Percentiles rank a stretch among this genome's conserved stretches.
Evolutionary conservation across 2,113 vertebrate species (phyloP).

Genomic region (Tragelaphus buxtoni): DNA sequence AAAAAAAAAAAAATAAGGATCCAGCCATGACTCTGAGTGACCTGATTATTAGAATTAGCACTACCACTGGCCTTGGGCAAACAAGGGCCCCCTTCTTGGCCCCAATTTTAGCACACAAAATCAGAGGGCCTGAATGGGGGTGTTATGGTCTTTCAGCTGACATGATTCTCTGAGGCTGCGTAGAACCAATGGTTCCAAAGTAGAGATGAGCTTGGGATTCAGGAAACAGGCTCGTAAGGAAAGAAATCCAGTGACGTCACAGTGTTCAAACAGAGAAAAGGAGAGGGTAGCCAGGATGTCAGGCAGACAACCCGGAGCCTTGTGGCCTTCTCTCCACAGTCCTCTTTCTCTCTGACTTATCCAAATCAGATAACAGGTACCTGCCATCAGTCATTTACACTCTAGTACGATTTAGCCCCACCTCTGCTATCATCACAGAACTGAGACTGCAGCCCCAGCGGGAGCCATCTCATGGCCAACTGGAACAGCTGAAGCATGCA

Average conservation of each 20-base stretch:
- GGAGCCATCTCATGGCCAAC: background rate
- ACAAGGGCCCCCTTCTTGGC: background rate
- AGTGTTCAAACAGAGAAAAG: background rate
- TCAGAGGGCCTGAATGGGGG: background rate
- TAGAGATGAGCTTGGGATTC: background rate
- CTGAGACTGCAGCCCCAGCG: fast-evolving
- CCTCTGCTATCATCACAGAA: background rate
- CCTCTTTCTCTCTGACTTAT: background rate
- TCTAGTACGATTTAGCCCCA: background rate
- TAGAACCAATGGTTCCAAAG: background rate
- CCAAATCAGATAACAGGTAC: background rate
- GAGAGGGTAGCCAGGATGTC: background rate
- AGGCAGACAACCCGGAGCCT: background rate
- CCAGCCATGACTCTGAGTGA: fast-evolving
- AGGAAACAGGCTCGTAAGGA: background rate
- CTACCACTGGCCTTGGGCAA: background rate
- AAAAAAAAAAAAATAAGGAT: background rate
- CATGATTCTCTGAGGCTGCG: background rate
- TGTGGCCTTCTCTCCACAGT: background rate
- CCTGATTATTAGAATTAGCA: background rate
- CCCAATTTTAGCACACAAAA: background rate
- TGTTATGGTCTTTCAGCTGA: background rate
- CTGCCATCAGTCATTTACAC: background rate
- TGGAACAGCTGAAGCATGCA: background rate
- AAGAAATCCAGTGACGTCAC: background rate